phyloP scores from a whole-genome alignment of 2,888 invertebrate genomes.

The Dinocampus coccinellae region DNA sequence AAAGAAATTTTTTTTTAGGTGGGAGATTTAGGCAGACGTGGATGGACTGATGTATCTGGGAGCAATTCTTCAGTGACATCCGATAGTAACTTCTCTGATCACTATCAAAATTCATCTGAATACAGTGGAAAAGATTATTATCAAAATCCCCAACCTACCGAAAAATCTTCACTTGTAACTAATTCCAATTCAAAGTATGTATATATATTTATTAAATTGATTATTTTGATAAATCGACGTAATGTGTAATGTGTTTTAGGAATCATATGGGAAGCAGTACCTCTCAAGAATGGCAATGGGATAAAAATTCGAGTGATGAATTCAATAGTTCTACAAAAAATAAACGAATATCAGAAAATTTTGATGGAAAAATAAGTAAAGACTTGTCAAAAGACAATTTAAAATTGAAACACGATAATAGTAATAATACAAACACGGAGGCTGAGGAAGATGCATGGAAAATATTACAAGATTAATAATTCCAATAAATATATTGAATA shows the following conservation, averaged over 20 bases:
- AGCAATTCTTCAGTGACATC: slow-evolving; percentile 70
- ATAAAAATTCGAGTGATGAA: slow-evolving; percentile 47
- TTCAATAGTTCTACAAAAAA: slow-evolving; percentile 47
- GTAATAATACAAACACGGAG: slow-evolving; percentile 56
- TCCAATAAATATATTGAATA: slow-evolving; percentile 23
- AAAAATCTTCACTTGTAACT: slow-evolving; percentile 62
- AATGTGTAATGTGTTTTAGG: slow-evolving; percentile 41
- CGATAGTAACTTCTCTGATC: slow-evolving; percentile 56
- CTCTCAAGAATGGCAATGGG: slow-evolving; percentile 61
- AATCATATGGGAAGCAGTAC: slow-evolving; percentile 50
- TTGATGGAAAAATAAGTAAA: slow-evolving; percentile 52
- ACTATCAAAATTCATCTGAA: slow-evolving; percentile 61
- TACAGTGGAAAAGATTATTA: slow-evolving; percentile 56
- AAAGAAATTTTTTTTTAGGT: slow-evolving; percentile 69
- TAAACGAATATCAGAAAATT: slow-evolving; percentile 43
- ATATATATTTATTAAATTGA: neutral
- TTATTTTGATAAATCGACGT: neutral
- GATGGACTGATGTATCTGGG: slow-evolving; percentile 76
- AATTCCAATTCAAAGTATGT: slow-evolving; percentile 57
- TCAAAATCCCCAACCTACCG: slow-evolving; percentile 56
- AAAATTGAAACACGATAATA: slow-evolving; percentile 56
- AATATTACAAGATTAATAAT: slow-evolving; percentile 63
- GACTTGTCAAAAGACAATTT: slow-evolving; percentile 60
- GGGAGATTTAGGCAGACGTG: slow-evolving; percentile 77
- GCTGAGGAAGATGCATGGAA: slow-evolving; percentile 67